phyloP scores from a whole-genome alignment of 30 jellyfish, hydroid and myxozoan species.

The Hydractinia symbiolongicarpus region DNA sequence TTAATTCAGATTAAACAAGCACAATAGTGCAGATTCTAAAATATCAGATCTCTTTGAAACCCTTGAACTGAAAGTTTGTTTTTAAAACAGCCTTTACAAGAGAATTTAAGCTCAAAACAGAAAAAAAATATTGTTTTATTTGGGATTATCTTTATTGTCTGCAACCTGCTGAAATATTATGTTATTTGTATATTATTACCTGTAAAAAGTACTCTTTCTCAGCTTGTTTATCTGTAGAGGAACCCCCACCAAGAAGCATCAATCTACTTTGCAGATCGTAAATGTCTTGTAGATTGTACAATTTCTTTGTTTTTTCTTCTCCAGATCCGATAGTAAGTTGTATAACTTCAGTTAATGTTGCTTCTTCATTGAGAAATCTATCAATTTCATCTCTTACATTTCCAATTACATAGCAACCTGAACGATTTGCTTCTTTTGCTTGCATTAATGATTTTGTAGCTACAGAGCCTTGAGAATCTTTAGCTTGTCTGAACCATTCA shows the following conservation, averaged over 20 bases:
- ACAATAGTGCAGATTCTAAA: too few species aligned
- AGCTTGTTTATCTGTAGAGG: constrained; percentile 22
- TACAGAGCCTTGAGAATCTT: constrained; percentile 62
- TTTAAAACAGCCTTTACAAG: too few species aligned
- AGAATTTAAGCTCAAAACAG: too few species aligned
- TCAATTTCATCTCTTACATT: constrained; percentile 21
- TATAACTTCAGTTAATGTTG: constrained; percentile 6
- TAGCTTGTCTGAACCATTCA: constrained; percentile 66
- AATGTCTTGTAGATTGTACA: constrained; percentile 37
- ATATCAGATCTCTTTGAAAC: too few species aligned
- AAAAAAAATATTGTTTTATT: too few species aligned
- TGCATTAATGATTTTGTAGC: constrained; percentile 57
- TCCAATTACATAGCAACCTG: constrained; percentile 55
- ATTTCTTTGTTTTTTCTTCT: constrained; percentile 17
- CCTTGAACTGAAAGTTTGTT: too few species aligned
- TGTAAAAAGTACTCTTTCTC: constrained; percentile 55
- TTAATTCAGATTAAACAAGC: too few species aligned
- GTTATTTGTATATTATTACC: constrained; percentile 21
- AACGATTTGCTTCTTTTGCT: constrained; percentile 56
- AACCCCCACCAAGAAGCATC: constrained; percentile 58
- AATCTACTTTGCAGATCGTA: constrained; percentile 61
- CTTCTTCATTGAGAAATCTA: constrained; percentile 30
- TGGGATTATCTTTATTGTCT: too few species aligned
- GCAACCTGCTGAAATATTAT: background rate
- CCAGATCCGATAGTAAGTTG: constrained; percentile 1